Evolutionary conservation across 1,140 invertebrate genomes (phyloP), one percentile per base, ranked within the genome.

Genomic region (Glomeris maerens): DNA sequence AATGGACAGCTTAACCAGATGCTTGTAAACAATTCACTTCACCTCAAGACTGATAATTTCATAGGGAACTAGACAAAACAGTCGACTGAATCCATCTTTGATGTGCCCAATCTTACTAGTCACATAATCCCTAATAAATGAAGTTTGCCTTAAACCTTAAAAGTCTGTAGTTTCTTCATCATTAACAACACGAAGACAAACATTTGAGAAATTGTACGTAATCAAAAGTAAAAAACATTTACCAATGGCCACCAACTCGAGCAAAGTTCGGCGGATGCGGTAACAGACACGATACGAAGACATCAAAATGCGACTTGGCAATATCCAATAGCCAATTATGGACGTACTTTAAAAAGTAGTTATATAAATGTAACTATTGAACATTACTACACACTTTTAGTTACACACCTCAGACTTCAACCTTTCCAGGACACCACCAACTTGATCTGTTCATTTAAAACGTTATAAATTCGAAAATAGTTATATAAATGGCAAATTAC

Each of bases 21-120:
- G 26, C 20, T 45, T 14, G 42, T 21, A 28, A n/a, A n/a, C n/a
- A n/a, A n/a, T n/a, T n/a, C 10, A 22, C 26, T 52, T 51, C 61
- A 73, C 87, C 61, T 95, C 85, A 47, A 87, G 78, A 1, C 86
- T 91, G 51, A 98, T 91, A 14, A 98, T 84, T 60, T 97, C 92
- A 68, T 98, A 98, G 0, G 95, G 94, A 21, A 97, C 91, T 27
- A 99, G 69, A 63, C 92, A 96, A 62, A 97, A 89, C 17, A 98
- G 72, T 45, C 92, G 65, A 62, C 87, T 84, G 22, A 93, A 71
- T 0, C 88, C 94, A 67, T 98, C 93, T 70, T 90, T 91, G 2
- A 98, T 76, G 64, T 96, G 90, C n/a, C 83, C 83, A 2, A 90
- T 91, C 61, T 84, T 74, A 3, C 84, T 85, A 49, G 86, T 81